phyloP scores from a whole-genome alignment of 2,797 vertebrate genomes.

The Hipposideros larvatus region DNA sequence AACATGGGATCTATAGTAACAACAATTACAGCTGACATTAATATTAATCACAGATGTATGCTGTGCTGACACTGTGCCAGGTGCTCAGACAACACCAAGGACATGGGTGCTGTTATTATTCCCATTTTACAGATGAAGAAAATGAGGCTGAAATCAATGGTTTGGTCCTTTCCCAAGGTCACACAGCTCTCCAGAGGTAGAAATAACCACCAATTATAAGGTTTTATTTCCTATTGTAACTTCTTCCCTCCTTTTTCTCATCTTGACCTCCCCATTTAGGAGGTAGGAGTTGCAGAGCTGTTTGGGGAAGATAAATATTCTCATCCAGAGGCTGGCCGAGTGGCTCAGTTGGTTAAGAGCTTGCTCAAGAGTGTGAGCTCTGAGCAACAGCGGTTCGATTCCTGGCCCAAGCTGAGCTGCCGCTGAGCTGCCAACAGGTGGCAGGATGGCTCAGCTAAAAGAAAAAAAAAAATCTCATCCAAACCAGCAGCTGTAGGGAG shows the following conservation, averaged over 20 bases:
- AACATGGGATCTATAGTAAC: background rate
- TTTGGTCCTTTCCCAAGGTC: background rate
- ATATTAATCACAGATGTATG: background rate
- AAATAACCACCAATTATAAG: background rate
- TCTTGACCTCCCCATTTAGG: background rate
- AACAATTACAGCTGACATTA: background rate
- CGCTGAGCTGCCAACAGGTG: too few species aligned
- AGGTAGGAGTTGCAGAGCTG: constrained; percentile 27
- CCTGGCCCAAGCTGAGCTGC: too few species aligned
- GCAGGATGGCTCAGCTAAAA: too few species aligned
- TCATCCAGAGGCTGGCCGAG: background rate
- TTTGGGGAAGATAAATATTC: constrained; percentile 45
- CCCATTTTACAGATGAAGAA: background rate
- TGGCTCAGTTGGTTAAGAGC: too few species aligned
- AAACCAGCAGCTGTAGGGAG: background rate
- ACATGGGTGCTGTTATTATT: background rate
- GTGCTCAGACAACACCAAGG: background rate
- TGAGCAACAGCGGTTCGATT: too few species aligned
- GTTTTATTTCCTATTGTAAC: constrained; percentile 12
- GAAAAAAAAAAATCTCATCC: background rate
- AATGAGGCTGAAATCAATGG: background rate
- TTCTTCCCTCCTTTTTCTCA: constrained; percentile 6
- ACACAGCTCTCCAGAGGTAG: background rate
- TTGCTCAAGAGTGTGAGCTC: too few species aligned
- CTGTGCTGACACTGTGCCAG: background rate